Conservation (phyloP, 2,113 vertebrate genomes). For the Sceloporus undulatus region DNA sequence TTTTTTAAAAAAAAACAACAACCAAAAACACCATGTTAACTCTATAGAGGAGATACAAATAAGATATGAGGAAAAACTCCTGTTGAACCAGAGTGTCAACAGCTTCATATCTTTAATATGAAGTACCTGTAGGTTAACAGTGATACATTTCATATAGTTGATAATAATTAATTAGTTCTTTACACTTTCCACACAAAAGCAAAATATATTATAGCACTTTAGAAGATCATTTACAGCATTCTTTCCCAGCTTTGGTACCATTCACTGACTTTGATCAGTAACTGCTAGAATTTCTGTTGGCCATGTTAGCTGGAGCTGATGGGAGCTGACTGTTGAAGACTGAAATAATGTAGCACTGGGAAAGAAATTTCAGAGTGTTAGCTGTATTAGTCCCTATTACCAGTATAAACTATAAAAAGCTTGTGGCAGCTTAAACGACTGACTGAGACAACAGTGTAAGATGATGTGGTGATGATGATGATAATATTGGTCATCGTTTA, state of each 20-base stretch:
- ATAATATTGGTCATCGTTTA: too few relatives aligned
- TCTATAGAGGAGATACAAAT: slow-evolving; percentile 65
- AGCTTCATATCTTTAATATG: slow-evolving; percentile 40
- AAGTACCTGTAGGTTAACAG: slow-evolving; percentile 31
- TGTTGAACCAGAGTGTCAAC: slow-evolving; percentile 29
- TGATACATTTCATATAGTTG: slow-evolving; percentile 25
- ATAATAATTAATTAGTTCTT: not conserved
- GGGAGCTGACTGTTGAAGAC: not conserved
- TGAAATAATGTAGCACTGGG: not conserved
- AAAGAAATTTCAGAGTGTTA: not conserved
- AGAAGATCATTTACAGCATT: not conserved
- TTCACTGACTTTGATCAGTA: not conserved
- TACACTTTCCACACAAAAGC: not conserved
- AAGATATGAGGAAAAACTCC: slow-evolving; percentile 46
- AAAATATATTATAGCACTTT: not conserved
- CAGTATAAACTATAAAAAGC: not conserved
- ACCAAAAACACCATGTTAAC: slow-evolving; percentile 70
- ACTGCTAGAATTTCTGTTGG: not conserved
- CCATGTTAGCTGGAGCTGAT: not conserved
- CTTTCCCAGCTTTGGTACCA: not conserved
- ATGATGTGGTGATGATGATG: too few relatives aligned
- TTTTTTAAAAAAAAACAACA: slow-evolving; percentile 18
- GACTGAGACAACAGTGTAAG: not conserved
- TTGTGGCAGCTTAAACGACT: not conserved
- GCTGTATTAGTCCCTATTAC: not conserved